These are phyloP conservation scores for Sorex fumeus DNA, from an alignment of 2,113 vertebrate species.

Conservation along the genomic window DNA sequence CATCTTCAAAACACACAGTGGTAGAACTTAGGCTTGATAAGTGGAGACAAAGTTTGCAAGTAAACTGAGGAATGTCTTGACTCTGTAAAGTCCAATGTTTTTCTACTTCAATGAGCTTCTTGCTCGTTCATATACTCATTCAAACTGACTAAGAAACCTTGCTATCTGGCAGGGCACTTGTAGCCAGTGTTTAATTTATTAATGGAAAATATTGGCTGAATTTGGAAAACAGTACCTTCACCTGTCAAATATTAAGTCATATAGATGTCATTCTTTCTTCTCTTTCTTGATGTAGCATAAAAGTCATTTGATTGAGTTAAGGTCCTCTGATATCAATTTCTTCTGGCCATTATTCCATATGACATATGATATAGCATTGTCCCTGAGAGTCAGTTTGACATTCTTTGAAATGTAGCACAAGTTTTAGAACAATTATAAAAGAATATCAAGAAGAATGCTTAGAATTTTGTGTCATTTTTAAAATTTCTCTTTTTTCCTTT, in stretches of 20 bases:
- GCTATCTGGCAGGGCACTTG: not conserved
- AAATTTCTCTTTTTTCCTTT: not conserved
- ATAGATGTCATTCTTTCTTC: not conserved
- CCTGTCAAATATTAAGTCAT: not conserved
- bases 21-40: not conserved
- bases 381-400: not conserved
- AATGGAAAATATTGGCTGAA: conserved; percentile 2
- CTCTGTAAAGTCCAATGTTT: not conserved
- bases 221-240: not conserved
- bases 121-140: not conserved
- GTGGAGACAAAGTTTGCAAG: not conserved
- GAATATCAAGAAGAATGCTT: conserved; percentile 8
- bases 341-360: not conserved
- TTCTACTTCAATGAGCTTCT: not conserved
- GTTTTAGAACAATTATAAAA: not conserved
- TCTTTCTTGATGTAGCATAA: not conserved
- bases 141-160: not conserved
- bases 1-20: not conserved
- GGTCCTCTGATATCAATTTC: not conserved
- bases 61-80: not conserved
- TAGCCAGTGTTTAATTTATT: not conserved
- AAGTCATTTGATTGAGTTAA: not conserved
- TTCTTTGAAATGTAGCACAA: conserved; percentile 38
- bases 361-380: not conserved
- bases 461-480: conserved; percentile 30